These are phyloP conservation scores for Ochotona princeps DNA, from an alignment of 2,113 vertebrate species.

Conservation along the genomic window DNA sequence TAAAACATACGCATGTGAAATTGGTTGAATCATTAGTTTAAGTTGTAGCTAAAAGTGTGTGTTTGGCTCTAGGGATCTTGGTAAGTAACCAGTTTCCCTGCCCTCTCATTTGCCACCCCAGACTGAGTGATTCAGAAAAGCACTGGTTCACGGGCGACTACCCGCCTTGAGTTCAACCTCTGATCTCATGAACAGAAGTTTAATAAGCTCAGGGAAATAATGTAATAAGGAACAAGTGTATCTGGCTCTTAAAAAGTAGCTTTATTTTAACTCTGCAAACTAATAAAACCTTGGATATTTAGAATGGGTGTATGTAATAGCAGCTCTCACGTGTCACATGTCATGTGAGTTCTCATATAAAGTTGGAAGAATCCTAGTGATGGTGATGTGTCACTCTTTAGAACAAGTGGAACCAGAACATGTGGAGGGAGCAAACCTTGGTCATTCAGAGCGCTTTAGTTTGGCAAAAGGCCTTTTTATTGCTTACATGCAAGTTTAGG, in stretches of 20 bases:
- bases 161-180: conserved; percentile 85
- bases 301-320: neutral
- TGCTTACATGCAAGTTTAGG: neutral
- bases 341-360: too few relatives aligned
- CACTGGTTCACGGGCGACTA: conserved; percentile 85
- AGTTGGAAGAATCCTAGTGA: neutral
- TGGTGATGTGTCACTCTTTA: neutral
- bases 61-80: conserved; percentile 89
- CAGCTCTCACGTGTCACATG: neutral
- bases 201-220: conserved; percentile 64
- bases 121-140: neutral
- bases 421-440: neutral
- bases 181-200: conserved; percentile 37
- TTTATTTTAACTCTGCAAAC: conserved; percentile 22
- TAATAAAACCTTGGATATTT: neutral
- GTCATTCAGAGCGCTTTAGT: neutral
- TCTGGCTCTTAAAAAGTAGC: neutral
- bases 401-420: neutral
- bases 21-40: conserved; percentile 92
- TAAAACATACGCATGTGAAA: conserved; percentile 90
- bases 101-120: neutral
- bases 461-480: neutral
- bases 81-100: conserved; percentile 86
- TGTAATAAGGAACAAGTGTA: neutral
- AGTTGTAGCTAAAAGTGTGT: conserved; percentile 88